Evolutionary conservation across 1,140 invertebrate genomes (phyloP).

Genomic region (Cheumatopsyche charites): DNA sequence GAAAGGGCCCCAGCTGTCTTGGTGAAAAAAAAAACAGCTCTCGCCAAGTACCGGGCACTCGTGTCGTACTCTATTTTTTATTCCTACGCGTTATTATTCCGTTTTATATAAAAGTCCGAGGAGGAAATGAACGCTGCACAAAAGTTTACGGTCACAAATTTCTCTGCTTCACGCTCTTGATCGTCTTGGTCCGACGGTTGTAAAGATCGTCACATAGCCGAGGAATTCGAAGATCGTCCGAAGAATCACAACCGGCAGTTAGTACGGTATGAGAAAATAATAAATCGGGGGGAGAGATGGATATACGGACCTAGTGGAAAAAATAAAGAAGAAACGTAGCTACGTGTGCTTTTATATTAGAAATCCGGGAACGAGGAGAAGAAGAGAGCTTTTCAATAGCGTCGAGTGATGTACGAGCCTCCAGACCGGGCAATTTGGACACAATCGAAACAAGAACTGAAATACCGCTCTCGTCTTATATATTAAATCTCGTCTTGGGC

Average conservation of each 20-base stretch:
- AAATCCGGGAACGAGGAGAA: not conserved
- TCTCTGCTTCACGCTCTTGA: conserved; percentile 34
- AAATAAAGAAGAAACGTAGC: too few species aligned
- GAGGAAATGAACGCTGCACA: conserved; percentile 13
- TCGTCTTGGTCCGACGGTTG: conserved; percentile 17
- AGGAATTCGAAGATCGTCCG: conserved; percentile 16
- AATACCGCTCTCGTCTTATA: not conserved
- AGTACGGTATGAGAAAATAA: too few species aligned
- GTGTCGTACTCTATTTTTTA: too few species aligned
- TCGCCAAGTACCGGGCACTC: too few species aligned
- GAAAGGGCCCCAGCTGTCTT: too few species aligned
- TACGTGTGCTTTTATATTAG: too few species aligned
- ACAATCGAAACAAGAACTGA: conserved; percentile 24
- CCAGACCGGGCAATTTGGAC: conserved; percentile 20
- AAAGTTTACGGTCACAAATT: conserved; percentile 36
- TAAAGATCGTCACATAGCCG: conserved; percentile 29
- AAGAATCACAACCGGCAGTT: not conserved
- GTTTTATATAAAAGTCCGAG: not conserved
- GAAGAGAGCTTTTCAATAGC: conserved; percentile 21
- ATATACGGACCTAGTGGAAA: too few species aligned
- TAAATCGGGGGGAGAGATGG: too few species aligned
- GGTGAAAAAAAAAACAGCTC: too few species aligned
- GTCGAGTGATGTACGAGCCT: conserved; percentile 23
- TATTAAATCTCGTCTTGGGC: conserved; percentile 4
- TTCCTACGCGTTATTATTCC: too few species aligned